These are phyloP conservation scores for Coptotermes formosanus DNA, from an alignment of 1,140 invertebrate species.

Conservation along the genomic window DNA sequence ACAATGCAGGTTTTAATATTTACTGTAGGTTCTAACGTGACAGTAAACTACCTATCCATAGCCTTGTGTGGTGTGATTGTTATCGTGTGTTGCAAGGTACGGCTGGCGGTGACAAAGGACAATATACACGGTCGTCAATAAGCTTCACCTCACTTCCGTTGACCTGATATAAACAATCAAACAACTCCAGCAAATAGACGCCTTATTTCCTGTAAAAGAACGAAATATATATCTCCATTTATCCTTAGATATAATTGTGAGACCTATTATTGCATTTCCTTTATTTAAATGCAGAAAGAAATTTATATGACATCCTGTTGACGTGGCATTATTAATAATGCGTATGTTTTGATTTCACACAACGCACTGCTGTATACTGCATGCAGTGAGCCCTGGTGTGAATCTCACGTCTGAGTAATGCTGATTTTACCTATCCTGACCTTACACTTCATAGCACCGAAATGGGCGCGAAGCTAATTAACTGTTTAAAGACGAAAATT, in stretches of 20 bases:
- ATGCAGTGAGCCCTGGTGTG: too few species aligned
- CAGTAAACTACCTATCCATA: not conserved
- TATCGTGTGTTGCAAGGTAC: not conserved
- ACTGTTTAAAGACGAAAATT: too few species aligned
- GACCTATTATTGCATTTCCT: not conserved
- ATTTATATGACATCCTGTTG: not conserved
- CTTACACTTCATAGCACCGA: too few species aligned
- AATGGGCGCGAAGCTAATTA: too few species aligned
- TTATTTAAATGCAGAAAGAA: conserved; percentile 5
- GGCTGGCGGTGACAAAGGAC: not conserved
- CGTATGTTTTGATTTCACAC: too few species aligned
- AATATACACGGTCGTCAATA: not conserved
- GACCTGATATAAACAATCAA: not conserved
- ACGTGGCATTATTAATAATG: not conserved
- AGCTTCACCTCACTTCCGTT: not conserved
- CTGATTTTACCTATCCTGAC: too few species aligned
- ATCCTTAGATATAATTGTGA: not conserved
- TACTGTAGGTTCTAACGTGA: not conserved
- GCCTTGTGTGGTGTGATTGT: not conserved
- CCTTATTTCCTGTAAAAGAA: not conserved
- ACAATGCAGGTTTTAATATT: too few species aligned
- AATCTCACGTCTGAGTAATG: too few species aligned
- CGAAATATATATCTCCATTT: not conserved
- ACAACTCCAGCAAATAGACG: not conserved
- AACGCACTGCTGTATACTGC: too few species aligned